Conservation (phyloP, 2,888 invertebrate genomes). For the Neelides folsomi region DNA sequence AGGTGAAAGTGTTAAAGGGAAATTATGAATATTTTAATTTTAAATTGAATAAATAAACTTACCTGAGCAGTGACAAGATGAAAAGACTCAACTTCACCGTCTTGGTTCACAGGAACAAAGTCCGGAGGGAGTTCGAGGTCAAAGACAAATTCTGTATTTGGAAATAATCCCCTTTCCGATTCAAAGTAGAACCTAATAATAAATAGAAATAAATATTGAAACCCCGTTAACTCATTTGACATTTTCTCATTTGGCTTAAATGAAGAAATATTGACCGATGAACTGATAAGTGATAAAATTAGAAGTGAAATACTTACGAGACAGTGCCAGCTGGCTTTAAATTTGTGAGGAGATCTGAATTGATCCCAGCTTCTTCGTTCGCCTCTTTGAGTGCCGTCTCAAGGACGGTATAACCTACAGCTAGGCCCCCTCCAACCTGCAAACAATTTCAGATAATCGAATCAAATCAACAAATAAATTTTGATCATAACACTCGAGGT, state of each 20-base stretch:
- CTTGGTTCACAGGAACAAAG: constrained; percentile 81
- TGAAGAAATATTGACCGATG: neutral
- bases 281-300: neutral
- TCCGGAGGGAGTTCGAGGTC: constrained; percentile 80
- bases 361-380: constrained; percentile 83
- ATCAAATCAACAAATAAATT: too few relatives aligned
- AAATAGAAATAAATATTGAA: too few relatives aligned
- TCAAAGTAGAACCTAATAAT: constrained; percentile 65
- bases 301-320: constrained; percentile 45
- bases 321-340: constrained; percentile 66
- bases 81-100: constrained; percentile 87
- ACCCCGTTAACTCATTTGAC: too few relatives aligned
- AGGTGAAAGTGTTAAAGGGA: too few relatives aligned
- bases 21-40: too few relatives aligned
- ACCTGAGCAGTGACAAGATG: constrained; percentile 71
- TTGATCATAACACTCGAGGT: too few relatives aligned
- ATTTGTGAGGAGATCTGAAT: constrained; percentile 59
- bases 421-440: constrained; percentile 70
- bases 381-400: constrained; percentile 89
- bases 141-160: constrained; percentile 87
- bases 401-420: constrained; percentile 70
- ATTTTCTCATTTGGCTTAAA: too few relatives aligned
- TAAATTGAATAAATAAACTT: too few relatives aligned
- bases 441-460: too few relatives aligned
- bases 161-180: constrained; percentile 81